A percentile compares a stretch with the other conserved stretches of the same genome.
Evolutionary conservation across 2,888 invertebrate genomes (phyloP).

Genomic region (Mythimna vitellina): DNA sequence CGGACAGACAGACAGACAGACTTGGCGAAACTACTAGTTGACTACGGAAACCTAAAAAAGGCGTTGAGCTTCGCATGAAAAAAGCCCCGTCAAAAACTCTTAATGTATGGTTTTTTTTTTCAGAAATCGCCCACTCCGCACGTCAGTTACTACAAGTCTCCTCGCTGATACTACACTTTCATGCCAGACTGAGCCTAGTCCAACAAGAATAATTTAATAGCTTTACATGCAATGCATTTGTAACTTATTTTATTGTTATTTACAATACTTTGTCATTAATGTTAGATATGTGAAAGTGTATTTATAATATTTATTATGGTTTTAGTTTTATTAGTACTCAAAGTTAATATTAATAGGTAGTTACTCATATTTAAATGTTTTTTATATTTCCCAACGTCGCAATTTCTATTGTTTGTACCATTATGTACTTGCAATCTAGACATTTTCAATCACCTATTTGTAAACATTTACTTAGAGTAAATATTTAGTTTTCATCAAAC

Average conservation of each 20-base stretch:
- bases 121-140: conserved; percentile 73
- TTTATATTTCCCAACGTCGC: neutral
- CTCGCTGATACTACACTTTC: conserved; percentile 49
- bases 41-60: too few species aligned
- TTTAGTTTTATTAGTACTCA: neutral
- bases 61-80: too few species aligned
- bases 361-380: conserved; percentile 8
- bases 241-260: conserved; percentile 48
- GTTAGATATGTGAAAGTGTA: neutral
- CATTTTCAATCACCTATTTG: neutral
- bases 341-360: neutral
- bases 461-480: too few species aligned
- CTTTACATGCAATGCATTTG: conserved; percentile 37
- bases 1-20: too few species aligned
- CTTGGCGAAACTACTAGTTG: too few species aligned
- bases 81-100: neutral
- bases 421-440: neutral
- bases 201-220: conserved; percentile 14
- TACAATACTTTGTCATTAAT: neutral
- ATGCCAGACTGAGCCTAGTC: conserved; percentile 48
- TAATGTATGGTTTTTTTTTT: conserved; percentile 58
- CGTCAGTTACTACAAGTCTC: conserved; percentile 67
- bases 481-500: conserved; percentile 25
- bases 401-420: neutral
- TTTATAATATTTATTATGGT: neutral